Base-by-base conservation (phyloP, 2,113 vertebrate genomes). In the Erpornis zantholeuca region DNA sequence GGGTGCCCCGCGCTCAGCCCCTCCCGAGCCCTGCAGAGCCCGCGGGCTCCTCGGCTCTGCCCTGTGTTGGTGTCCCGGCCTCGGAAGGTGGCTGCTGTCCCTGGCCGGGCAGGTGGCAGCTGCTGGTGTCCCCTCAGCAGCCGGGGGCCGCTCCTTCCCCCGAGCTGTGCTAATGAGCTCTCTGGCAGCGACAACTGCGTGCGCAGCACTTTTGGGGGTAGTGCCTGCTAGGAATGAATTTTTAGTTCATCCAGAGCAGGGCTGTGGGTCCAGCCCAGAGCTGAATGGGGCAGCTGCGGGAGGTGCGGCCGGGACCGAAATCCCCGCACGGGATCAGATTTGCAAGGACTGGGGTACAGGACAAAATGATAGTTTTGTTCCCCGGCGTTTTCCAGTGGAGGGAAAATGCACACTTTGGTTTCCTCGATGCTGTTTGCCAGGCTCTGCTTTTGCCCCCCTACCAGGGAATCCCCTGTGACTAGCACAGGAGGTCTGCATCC, bases 311-410 rank as follows among this genome's bases (percentile, higher is more conserved):
- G 0, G 38, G 29, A 28, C 52, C 0, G 1, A 45, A 35, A 38
- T 35, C 40, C 68, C 47, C 8, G n/a, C 7, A 0, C 3, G 19
- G 47, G 73, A 20, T 56, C 3, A 6, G 85, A 18, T 35, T 2
- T 2, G 4, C 16, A 0, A 2, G 7, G 52, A 3, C 21, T 11
- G 40, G 54, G 72, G 6, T 16, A 2, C 0, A 2, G 52, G 38
- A 61, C 33, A 31, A 52, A 42, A 24, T 0, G 5, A 8, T 3
- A 0, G 11, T 4, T 86, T 45, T 83, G 29, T 18, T 75, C 22
- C 33, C 47, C 0, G 0, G 29, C 4, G 36, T 24, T 65, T 57
- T 20, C 50, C 5, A 2, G 3, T 0, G 0, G 31, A 59, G 44
- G n/a, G 36, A 8, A 50, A 77, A n/a, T 0, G 9, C 76, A 4